phyloP scores from a whole-genome alignment of 2,888 invertebrate species.

The Apoda limacodes region DNA sequence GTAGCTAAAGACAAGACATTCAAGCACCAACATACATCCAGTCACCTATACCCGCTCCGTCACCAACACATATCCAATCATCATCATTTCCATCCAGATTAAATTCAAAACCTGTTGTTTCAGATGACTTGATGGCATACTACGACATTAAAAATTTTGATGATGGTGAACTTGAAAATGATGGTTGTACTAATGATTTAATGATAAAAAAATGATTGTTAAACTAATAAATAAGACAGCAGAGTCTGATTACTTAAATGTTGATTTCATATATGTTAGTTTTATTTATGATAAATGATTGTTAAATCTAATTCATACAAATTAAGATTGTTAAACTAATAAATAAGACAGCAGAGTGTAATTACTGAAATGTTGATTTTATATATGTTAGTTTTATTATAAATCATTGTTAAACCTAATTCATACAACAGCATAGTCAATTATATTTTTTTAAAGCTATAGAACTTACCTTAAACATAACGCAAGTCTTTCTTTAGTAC shows the following conservation, averaged over 20 bases:
- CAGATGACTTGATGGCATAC: conserved; percentile 1
- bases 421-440: no score
- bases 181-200: background rate
- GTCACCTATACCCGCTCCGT: no score
- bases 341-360: conserved; percentile 1
- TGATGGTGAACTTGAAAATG: background rate
- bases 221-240: conserved; percentile 1
- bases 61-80: no score
- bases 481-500: no score
- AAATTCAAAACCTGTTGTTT: conserved; percentile 1
- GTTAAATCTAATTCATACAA: no score
- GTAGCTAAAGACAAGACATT: conserved; percentile 7
- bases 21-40: no score
- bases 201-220: background rate
- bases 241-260: background rate
- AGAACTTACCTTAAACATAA: no score
- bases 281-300: no score
- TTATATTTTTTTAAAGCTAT: no score
- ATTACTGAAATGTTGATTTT: conserved; percentile 1
- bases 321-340: background rate
- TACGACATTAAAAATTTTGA: background rate
- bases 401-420: no score
- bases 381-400: background rate
- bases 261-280: background rate
- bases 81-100: conserved; percentile 1